A percentile compares a stretch with the other conserved stretches of the same genome.
phyloP scores from a whole-genome alignment of 1,140 invertebrate species.

The Drosophila obscura region DNA sequence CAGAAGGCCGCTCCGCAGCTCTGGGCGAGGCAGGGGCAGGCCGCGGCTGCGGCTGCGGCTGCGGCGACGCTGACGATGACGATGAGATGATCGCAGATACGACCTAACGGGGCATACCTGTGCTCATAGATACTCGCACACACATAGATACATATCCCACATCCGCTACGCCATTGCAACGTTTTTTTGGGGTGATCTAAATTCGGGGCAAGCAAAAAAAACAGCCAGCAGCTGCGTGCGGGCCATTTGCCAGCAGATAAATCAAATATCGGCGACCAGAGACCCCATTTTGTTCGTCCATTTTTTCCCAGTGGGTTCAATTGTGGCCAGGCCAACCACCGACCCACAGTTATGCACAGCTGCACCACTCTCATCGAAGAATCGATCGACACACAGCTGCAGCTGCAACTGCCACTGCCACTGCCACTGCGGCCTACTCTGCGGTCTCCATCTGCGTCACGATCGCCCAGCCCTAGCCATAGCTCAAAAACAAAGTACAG shows the following conservation, averaged over 20 bases:
- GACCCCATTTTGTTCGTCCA: constrained; percentile 45
- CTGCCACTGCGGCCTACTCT: constrained; percentile 31
- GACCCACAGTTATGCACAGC: constrained; percentile 11
- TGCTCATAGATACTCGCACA: constrained; percentile 13
- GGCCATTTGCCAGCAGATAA: constrained; percentile 2
- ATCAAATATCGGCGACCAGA: constrained; percentile 2
- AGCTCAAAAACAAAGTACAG: background rate
- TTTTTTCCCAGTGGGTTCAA: no score
- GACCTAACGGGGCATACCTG: constrained; percentile 35
- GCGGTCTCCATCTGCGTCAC: constrained; percentile 21
- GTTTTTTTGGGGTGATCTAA: background rate
- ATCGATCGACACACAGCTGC: no score
- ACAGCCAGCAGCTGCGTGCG: constrained; percentile 8
- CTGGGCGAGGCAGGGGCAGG: constrained; percentile 12
- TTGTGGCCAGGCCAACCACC: no score
- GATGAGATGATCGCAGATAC: background rate
- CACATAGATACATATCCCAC: background rate
- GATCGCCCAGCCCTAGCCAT: constrained; percentile 11
- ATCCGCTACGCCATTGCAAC: constrained; percentile 2
- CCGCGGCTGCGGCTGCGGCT: background rate
- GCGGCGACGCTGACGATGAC: background rate
- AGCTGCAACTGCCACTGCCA: background rate
- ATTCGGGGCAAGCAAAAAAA: background rate
- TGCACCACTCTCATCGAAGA: constrained; percentile 15
- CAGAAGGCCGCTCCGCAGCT: constrained; percentile 37